Evolutionary conservation across 92 coral and sea anemone genomes (phyloP), one percentile per base, ranked within the genome.

Genomic region (Meandrina meandrites): DNA sequence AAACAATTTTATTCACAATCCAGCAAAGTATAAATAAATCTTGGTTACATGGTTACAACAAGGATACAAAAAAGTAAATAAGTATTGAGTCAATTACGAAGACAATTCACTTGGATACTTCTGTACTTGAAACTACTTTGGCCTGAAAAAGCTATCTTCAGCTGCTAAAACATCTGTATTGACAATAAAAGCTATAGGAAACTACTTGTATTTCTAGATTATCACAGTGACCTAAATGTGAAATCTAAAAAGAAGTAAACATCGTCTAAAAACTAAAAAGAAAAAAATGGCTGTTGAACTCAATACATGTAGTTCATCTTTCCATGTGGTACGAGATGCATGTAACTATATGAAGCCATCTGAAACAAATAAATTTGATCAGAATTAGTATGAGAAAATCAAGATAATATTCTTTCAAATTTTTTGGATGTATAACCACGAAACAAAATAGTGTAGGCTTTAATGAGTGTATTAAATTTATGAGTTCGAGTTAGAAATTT

Each of bases 1-100:
- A 50, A 82, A 69, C 42, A 8, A 69, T 1, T 69, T 82, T 82
- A 82, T 31, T 71, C 21, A 47, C 66, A 51, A 82, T 30, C 53
- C 66, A 71, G 15, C 86, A 68, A 17, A 21, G 18, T 8, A 68
- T 81, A 81, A 81, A 81, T 81, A 81, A 45, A 28, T 50, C 54
- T 45, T 78, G 54, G 40, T 30, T 36, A 47, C 8, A 42, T 78
- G 54, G 40, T 30, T 36, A 47, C 8, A 56, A 35, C 2, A 58
- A 19, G 66, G 32, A 37, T 14, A 24, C 18, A 10, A 56, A 7
- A 67, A 21, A 79, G 1, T n/a, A 60, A 79, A 35, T 34, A 48
- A 7, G 4, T 48, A 35, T 34, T 22, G 48, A 24, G 57, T 66
- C 15, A 11, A n/a, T 37, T 66, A 50, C 28, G 15, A 30, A 40